Evolutionary conservation across 1,140 invertebrate genomes (phyloP).

Genomic region (Zaprionus capensis): DNA sequence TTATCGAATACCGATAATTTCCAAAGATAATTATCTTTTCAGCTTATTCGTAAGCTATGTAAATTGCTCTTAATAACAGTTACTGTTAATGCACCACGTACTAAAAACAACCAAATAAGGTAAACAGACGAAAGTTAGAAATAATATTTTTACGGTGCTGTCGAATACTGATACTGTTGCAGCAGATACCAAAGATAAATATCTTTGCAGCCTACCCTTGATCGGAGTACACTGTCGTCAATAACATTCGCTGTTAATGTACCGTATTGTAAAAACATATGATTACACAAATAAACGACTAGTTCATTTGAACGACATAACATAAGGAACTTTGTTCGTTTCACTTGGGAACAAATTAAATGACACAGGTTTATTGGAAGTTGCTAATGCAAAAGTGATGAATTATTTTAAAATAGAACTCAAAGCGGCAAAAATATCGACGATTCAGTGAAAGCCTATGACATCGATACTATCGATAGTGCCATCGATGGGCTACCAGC

Average conservation of each 20-base stretch:
- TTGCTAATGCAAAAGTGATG: neutral
- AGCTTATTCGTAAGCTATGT: no score
- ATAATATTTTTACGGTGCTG: no score
- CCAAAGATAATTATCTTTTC: no score
- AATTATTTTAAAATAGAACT: neutral
- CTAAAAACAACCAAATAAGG: neutral
- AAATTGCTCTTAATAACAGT: neutral
- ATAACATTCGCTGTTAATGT: neutral
- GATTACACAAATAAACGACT: neutral
- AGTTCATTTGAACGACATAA: neutral
- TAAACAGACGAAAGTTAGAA: no score
- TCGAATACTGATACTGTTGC: no score
- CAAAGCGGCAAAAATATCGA: neutral
- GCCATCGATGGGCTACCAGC: neutral
- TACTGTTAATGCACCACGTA: neutral
- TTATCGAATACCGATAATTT: neutral
- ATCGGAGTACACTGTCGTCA: neutral
- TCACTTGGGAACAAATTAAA: neutral
- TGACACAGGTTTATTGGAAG: neutral
- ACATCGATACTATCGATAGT: slow-evolving; percentile 8
- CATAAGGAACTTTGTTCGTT: neutral
- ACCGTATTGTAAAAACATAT: neutral
- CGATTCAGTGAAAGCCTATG: neutral
- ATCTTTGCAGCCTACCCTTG: neutral
- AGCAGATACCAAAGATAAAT: no score